Evolutionary conservation across 1,140 invertebrate genomes (phyloP).

Genomic region (Macrobrachium nipponense): DNA sequence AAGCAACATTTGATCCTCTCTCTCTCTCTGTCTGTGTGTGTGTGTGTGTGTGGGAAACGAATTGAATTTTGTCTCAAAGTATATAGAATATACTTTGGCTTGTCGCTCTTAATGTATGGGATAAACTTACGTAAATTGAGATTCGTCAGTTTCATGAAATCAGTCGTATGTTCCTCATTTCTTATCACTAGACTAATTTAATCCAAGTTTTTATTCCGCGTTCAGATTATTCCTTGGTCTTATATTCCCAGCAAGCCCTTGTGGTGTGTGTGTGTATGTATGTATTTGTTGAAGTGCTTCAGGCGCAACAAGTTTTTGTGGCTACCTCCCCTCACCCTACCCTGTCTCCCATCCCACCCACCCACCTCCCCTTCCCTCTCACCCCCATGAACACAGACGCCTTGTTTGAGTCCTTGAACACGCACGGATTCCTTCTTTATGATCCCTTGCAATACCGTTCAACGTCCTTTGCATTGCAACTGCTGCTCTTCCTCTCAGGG

Average conservation of each 20-base stretch:
- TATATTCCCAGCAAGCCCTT: not conserved
- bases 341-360: not conserved
- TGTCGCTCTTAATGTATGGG: not conserved
- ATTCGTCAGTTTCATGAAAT: too few species aligned
- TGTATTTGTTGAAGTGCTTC: not conserved
- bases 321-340: not conserved
- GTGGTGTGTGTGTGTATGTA: constrained; percentile 6
- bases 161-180: too few species aligned
- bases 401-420: too few species aligned
- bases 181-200: too few species aligned
- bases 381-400: not conserved
- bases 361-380: not conserved
- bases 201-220: too few species aligned
- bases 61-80: not conserved
- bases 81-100: not conserved
- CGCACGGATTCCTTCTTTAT: too few species aligned
- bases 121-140: too few species aligned
- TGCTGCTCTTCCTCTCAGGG: too few species aligned
- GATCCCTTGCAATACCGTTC: too few species aligned
- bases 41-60: not conserved
- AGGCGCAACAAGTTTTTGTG: not conserved
- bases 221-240: too few species aligned
- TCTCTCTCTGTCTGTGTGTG: not conserved
- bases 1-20: not conserved
- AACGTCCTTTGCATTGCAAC: too few species aligned